Evolutionary conservation across 2,797 vertebrate genomes (phyloP), one percentile per base, ranked within the genome.

Genomic region (Anisognathus igniventris): DNA sequence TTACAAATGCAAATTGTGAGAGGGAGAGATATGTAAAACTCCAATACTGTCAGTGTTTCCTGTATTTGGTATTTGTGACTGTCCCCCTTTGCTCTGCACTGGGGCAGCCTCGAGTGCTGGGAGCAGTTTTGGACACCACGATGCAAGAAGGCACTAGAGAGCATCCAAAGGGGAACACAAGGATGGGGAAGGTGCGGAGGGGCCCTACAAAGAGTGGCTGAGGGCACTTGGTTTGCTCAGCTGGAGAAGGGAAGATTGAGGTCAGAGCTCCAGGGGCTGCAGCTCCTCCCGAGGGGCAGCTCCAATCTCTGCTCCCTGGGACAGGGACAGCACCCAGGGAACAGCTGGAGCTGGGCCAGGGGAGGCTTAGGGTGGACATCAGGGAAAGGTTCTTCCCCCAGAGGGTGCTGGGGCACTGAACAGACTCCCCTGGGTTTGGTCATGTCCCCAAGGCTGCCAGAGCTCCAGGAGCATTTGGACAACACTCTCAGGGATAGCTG

Each of bases 361-460:
- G 28, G 1, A 58, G 37, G 27, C 1, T 15, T 1, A 37, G 45
- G 71, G 1, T 23, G 45, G 44, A 4, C 0, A 14, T 8, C 22
- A 44, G 28, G 19, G 1, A 12, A 54, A 45, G 19, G 2, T 6
- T 45, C 39, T 45, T 12, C 18, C 14, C 33, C 31, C 56, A 28
- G 47, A 71, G 33, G n/a, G 9, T 39, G 57, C 7, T 62, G 79
- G 77, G 67, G 64, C 48, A 30, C 31, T 65, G 60, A 19, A 9
- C 25, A 25, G 54, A 18, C 45, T 51, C 8, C 31, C 31, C 65
- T 31, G 80, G 42, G 51, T 2, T 9, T 57, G 68, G 33, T 1
- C 10, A 14, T 5, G 25, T 28, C 31, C 35, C 45, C 25, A 16
- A 4, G 42, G 30, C 60, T 65, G 80, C 21, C 60, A 65, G 21